A percentile compares a stretch with the other conserved stretches of the same genome.
Conservation (phyloP, 37 sponge, comb jelly and placozoan genomes). For the Dysidea cf. avara region DNA sequence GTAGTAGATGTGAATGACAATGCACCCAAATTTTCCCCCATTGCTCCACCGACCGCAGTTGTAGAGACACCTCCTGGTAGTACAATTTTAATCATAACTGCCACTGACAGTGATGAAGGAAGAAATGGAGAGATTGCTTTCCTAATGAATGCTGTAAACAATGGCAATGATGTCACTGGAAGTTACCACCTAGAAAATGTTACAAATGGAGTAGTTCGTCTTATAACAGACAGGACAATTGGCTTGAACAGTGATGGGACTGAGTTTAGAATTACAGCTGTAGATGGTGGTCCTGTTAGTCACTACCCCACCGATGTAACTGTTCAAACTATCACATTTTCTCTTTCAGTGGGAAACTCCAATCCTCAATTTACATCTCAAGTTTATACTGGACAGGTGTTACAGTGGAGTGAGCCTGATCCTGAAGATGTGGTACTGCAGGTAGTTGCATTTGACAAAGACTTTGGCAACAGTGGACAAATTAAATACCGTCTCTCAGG, state of each 20-base stretch:
- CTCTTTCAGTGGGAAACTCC: slow-evolving; percentile 4
- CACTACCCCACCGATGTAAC: no score
- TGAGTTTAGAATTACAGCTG: not conserved
- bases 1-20: slow-evolving; percentile 37
- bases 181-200: no score
- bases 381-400: slow-evolving; percentile 16
- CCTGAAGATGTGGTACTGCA: not conserved
- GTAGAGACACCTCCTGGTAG: no score
- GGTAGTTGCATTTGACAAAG: not conserved
- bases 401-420: not conserved
- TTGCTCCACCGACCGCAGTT: no score
- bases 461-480: slow-evolving; percentile 10
- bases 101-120: slow-evolving; percentile 43
- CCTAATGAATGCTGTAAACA: not conserved
- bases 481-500: not conserved
- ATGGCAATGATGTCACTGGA: slow-evolving; percentile 4
- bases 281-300: not conserved
- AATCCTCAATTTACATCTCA: slow-evolving; percentile 6
- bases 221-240: slow-evolving; percentile 4
- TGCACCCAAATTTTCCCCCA: slow-evolving; percentile 12
- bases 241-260: not conserved
- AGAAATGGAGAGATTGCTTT: slow-evolving; percentile 35
- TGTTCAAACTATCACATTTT: slow-evolving; percentile 2
- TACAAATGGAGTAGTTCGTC: no score
- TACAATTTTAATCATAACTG: no score